Evolutionary conservation across 2,888 invertebrate genomes (phyloP).

Genomic region (Synergus umbraculus): DNA sequence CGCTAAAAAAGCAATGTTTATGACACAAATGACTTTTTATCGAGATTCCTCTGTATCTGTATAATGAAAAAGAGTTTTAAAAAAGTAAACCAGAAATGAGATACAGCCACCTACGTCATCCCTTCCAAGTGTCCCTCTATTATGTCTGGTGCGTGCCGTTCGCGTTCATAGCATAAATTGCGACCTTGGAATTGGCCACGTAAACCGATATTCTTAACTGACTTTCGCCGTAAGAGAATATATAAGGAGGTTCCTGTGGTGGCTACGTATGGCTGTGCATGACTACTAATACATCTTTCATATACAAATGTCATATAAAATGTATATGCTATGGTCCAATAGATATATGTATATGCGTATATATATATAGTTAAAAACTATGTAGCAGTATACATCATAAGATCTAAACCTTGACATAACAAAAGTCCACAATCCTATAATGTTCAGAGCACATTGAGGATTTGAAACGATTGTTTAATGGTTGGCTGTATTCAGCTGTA

Average conservation of each 20-base stretch:
- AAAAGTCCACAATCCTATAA: not conserved
- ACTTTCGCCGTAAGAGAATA: constrained; percentile 62
- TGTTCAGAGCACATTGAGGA: not conserved
- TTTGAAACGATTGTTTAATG: not conserved
- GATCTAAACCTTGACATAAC: constrained; percentile 51
- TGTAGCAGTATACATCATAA: constrained; percentile 43
- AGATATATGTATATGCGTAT: not conserved
- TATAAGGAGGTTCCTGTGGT: constrained; percentile 8
- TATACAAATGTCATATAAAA: not conserved
- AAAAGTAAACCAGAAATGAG: not conserved
- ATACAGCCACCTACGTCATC: not conserved
- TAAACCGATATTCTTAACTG: constrained; percentile 56
- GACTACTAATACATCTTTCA: too few species aligned
- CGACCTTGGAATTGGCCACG: constrained; percentile 63
- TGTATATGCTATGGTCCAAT: not conserved
- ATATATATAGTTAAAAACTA: not conserved
- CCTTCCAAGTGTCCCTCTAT: not conserved
- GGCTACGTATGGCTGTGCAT: not conserved
- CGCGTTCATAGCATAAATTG: constrained; percentile 47
- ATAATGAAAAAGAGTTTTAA: not conserved
- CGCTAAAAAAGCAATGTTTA: not conserved
- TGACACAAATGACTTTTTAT: not conserved
- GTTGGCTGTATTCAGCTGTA: not conserved
- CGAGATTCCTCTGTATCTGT: not conserved
- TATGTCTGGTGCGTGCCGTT: constrained; percentile 14